Evolutionary conservation across 2,113 vertebrate genomes (phyloP).

Genomic region (Damaliscus lunatus): DNA sequence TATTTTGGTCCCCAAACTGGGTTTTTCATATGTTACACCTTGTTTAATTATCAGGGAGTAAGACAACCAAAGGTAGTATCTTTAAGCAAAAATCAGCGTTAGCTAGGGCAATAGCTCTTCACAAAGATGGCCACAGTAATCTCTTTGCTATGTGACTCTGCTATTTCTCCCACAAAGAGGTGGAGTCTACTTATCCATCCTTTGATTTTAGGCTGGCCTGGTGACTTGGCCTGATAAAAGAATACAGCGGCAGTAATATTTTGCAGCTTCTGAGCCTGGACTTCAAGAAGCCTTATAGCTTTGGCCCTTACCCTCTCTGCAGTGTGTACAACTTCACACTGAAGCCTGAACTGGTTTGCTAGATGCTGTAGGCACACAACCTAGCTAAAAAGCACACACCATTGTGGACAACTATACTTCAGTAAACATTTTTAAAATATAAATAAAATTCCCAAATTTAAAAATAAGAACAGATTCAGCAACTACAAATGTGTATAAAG

Average conservation of each 20-base stretch:
- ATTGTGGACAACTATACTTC: neutral
- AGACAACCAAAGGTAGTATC: neutral
- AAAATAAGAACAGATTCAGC: neutral
- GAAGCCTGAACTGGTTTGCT: neutral
- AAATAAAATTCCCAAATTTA: neutral
- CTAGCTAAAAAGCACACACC: neutral
- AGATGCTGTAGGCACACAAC: neutral
- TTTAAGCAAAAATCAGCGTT: neutral
- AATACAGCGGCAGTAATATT: neutral
- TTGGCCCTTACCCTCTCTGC: neutral
- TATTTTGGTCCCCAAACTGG: neutral
- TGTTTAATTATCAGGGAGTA: neutral
- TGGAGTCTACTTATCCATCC: neutral
- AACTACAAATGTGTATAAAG: neutral
- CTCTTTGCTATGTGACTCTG: neutral
- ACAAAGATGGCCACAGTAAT: neutral
- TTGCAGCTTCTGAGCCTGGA: neutral
- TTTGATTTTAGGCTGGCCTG: neutral
- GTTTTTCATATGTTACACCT: neutral
- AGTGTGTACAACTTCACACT: neutral
- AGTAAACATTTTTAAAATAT: neutral
- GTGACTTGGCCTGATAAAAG: neutral
- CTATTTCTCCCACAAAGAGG: neutral
- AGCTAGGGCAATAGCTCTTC: neutral
- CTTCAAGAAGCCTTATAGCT: neutral